Base-by-base conservation (phyloP, 2,113 vertebrate species). In the Turdus rufiventris region DNA sequence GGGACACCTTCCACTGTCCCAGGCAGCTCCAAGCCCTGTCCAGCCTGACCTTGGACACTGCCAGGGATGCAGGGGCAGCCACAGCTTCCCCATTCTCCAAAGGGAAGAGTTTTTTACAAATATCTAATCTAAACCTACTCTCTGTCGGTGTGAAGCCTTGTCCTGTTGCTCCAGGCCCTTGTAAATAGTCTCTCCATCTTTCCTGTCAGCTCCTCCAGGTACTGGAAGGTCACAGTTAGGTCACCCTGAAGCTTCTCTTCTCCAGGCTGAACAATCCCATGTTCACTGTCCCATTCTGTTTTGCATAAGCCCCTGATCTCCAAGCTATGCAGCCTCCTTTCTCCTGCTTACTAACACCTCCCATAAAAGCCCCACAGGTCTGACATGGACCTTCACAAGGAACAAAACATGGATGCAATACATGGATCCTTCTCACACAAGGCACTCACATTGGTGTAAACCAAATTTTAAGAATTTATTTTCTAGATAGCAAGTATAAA, bases 401-500 rank as follows among this genome's bases (percentile, higher is more conserved):
- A 79, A 38, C 40, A 57, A 18, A 51, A 40, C 54, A 29, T 50
- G 12, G 51, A 70, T 72, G 88, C 18, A 23, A 72, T 24, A 26
- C 25, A 77, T 19, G 18, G 21, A 36, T 60, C 56, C 47, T n/a
- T 54, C 76, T 87, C 68, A 88, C 28, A 56, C 48, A 65, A 62
- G 14, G 19, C 42, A 31, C 40, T 36, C 47, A 62, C 12, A 63
- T 3, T 66, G 21, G 20, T 42, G 29, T 19, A 86, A 94, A 58
- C 1, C 1, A 86, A 83, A 43, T 34, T 60, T 42, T 51, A 90
- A 88, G 43, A 85, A 73, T 45, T 45, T 80, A 29, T 83, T 88
- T 93, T 91, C 67, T 72, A 78, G 43, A 65, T 8, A 92, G 47
- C 31, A 85, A 78, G 5, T 67, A 92, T 71, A 88, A 96, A 60